phyloP scores from a whole-genome alignment of 2,113 vertebrate species.

The Sprattus sprattus region DNA sequence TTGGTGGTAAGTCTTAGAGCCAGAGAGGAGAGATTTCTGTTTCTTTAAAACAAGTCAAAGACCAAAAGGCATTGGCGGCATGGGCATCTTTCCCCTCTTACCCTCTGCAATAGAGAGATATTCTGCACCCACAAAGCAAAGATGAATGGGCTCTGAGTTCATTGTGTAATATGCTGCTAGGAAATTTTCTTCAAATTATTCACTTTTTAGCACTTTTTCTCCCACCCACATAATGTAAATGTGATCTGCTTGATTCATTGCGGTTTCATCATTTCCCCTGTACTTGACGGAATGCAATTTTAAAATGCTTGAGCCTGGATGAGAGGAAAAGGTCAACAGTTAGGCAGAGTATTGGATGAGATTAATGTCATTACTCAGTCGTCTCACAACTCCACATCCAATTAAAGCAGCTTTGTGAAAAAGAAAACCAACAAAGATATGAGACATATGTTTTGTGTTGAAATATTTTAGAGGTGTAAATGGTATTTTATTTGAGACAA shows the following conservation, averaged over 20 bases:
- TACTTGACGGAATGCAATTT: constrained; percentile 25
- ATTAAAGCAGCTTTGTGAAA: neutral
- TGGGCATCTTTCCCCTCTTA: neutral
- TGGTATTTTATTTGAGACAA: neutral
- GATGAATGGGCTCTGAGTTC: constrained; percentile 9
- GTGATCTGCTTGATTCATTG: constrained; percentile 31
- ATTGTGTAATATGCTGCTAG: constrained; percentile 7
- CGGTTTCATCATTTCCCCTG: constrained; percentile 33
- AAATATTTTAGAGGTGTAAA: neutral
- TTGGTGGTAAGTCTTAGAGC: neutral
- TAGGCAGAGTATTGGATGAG: constrained; percentile 26
- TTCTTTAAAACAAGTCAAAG: neutral
- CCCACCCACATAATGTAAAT: neutral
- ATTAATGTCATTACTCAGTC: constrained; percentile 1
- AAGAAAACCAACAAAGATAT: constrained; percentile 24
- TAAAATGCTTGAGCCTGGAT: neutral
- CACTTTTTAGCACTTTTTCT: constrained; percentile 13
- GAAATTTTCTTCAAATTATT: neutral
- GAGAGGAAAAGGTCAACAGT: constrained; percentile 33
- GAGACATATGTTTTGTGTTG: constrained; percentile 5
- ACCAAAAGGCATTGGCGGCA: neutral
- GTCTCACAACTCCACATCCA: neutral
- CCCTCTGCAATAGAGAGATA: constrained; percentile 1
- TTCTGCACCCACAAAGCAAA: constrained; percentile 5
- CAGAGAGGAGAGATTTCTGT: neutral